A percentile compares a stretch with the other conserved stretches of the same genome.
These are phyloP conservation scores for Chalcosyrphus nemorum DNA, from an alignment of 2,888 invertebrate genomes.

Conservation along the genomic window DNA sequence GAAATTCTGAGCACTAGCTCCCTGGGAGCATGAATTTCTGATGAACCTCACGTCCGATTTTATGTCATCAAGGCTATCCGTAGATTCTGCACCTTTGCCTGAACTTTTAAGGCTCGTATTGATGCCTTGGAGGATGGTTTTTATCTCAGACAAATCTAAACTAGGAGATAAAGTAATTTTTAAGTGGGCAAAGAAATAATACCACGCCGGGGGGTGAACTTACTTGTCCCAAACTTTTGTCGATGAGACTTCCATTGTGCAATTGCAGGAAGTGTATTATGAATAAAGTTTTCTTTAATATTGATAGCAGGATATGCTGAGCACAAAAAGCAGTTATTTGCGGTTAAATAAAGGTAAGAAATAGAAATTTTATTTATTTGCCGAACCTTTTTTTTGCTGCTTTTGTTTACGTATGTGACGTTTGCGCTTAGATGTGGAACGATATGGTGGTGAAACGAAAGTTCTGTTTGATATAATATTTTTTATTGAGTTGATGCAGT, in stretches of 20 bases:
- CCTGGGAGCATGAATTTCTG: slow-evolving; percentile 47
- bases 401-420: slow-evolving; percentile 54
- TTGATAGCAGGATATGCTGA: background rate
- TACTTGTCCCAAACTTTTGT: slow-evolving; percentile 24
- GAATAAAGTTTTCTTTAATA: background rate
- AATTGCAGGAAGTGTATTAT: background rate
- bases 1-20: slow-evolving; percentile 36
- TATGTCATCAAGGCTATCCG: slow-evolving; percentile 25
- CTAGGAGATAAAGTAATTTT: slow-evolving; percentile 4
- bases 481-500: too few relatives aligned
- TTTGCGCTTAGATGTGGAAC: background rate
- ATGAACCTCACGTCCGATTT: slow-evolving; percentile 40
- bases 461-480: slow-evolving; percentile 45
- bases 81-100: slow-evolving; percentile 21
- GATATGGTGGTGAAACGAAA: slow-evolving; percentile 3
- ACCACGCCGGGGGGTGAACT: background rate
- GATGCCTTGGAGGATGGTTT: slow-evolving; percentile 43
- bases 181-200: too few relatives aligned
- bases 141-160: slow-evolving; percentile 36
- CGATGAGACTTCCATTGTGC: background rate
- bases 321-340: too few relatives aligned
- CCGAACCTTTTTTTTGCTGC: background rate
- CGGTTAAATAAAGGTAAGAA: background rate
- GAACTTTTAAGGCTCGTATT: slow-evolving; percentile 12
- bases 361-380: slow-evolving; percentile 1